Base-by-base conservation (phyloP, 2,797 vertebrate species). In the Gadopsis marmoratus region DNA sequence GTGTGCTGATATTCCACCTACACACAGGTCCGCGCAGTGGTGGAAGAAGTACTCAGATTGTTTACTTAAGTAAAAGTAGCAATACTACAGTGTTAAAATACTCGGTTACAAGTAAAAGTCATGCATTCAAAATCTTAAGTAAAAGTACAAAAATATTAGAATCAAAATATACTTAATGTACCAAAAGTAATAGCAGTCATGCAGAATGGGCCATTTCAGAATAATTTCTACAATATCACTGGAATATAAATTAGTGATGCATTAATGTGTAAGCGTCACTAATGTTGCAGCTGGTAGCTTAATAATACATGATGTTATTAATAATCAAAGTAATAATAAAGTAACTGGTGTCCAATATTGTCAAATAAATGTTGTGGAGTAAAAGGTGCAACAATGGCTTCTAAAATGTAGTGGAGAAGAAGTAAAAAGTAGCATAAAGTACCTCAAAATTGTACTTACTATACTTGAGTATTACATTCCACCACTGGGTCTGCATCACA, bases 1-100 rank as follows among this genome's bases (percentile, higher is more conserved):
- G 64, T 16, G 0, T 62, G 9, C 47, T 45, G 39, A 75, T 16
- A 74, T 58, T 65, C 54, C 72, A 70, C 48, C 63, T 8, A 66
- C 70, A 65, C 41, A 53, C 7, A 31, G 11, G 53, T 48, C 47
- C n/a, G 19, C 21, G 14, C 41, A 16, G 13, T 48, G 16, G 47
- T 48, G 17, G 17, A 19, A 48, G 19, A 17, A 45, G 43, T 45
- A 14, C 43, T 14, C 43, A 45, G 43, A 45, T 45, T 1, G 2
- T 6, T 45, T 45, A 45, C 43, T 45, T 16, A 14, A 16, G 43
- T 16, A 43, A 14, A 45, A 45, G 13, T 45, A 45, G 43, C 14
- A 14, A 14, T 45, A 47, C 1, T 17, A 47, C 16, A 47, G 16
- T 17, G 45, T 47, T 17, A 8, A 47, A 17, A 47, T 47, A 19